Evolutionary conservation across 2,113 vertebrate genomes (phyloP).

Genomic region (Muntiacus reevesi): DNA sequence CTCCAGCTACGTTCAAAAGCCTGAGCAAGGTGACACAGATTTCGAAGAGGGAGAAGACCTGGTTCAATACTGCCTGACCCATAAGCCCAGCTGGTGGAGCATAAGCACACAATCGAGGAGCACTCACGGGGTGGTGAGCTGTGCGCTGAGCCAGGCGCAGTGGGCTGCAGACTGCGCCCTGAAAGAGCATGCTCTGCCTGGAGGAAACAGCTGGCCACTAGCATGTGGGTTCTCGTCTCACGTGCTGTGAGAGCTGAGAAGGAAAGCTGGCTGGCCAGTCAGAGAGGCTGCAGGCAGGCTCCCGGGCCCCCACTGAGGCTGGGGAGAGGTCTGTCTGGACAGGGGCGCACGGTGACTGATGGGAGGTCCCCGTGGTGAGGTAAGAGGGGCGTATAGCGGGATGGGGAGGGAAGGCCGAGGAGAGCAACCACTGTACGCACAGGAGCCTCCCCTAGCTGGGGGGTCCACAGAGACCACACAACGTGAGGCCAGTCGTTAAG

Average conservation of each 20-base stretch:
- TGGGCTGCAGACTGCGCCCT: not conserved
- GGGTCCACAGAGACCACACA: accelerated
- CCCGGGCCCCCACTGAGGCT: not conserved
- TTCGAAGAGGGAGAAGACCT: not conserved
- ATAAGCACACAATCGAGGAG: not conserved
- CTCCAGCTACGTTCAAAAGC: not conserved
- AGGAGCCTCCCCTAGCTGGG: not conserved
- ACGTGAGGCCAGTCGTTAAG: not conserved
- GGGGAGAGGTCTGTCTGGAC: not conserved
- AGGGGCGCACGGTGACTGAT: not conserved
- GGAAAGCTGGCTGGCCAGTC: not conserved
- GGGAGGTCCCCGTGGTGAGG: not conserved
- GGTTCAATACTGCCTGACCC: not conserved
- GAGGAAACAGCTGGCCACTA: not conserved
- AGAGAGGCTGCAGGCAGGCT: not conserved
- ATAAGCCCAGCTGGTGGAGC: not conserved
- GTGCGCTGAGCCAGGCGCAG: not conserved
- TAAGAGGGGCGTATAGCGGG: accelerated
- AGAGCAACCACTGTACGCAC: not conserved
- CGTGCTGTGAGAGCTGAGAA: not conserved
- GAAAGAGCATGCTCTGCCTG: not conserved
- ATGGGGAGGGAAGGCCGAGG: not conserved
- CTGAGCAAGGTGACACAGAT: not conserved
- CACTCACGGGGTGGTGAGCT: accelerated
- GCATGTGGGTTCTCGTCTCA: not conserved